Base-by-base conservation (phyloP, 2,797 vertebrate genomes). In the Champsocephalus gunnari region DNA sequence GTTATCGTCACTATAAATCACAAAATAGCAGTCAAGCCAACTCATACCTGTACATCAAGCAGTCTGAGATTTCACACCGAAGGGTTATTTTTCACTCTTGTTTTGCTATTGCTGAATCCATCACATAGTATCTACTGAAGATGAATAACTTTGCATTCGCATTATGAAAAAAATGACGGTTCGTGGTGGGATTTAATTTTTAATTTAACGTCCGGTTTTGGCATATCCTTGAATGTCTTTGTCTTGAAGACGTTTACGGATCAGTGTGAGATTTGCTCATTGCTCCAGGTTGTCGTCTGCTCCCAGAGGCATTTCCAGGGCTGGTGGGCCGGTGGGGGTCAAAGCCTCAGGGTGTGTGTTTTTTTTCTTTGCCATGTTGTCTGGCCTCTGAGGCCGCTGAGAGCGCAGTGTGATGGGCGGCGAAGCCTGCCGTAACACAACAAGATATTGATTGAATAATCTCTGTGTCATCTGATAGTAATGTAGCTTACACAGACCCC, bases 381-480 rank as follows among this genome's bases (percentile, higher is more conserved):
- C 76, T 64, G 57, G 74, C 32, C 12, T 28, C 41, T 77, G 73
- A 63, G 79, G 71, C 74, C 73, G 75, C 87, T 63, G 63, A 60
- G 80, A 83, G 71, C 69, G 12, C 50, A 45, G 71, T 13, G 78
- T 68, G 76, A 61, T 60, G 73, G 51, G 77, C 73, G 45, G 73
- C 32, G 41, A 76, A 75, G 64, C 74, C 76, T 77, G 81, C 69
- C 49, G 14, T 79, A 85, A 87, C 86, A 82, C 78, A 83, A 85
- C 88, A 75, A 89, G 71, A 49, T 95, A 96, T 96, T 95, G 95
- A 95, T 96, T 94, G 89, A 92, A 95, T 95, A 95, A 96, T 94
- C 90, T 90, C 79, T 89, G 87, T 92, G 81, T 93, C 91, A 91
- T 91, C 86, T 90, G 89, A 93, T 89, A 88, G 84, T 81, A 70